A percentile compares a stretch with the other conserved stretches of the same genome.
These are phyloP conservation scores for Keiferia lycopersicella DNA, from an alignment of 2,888 invertebrate species.

Conservation along the genomic window DNA sequence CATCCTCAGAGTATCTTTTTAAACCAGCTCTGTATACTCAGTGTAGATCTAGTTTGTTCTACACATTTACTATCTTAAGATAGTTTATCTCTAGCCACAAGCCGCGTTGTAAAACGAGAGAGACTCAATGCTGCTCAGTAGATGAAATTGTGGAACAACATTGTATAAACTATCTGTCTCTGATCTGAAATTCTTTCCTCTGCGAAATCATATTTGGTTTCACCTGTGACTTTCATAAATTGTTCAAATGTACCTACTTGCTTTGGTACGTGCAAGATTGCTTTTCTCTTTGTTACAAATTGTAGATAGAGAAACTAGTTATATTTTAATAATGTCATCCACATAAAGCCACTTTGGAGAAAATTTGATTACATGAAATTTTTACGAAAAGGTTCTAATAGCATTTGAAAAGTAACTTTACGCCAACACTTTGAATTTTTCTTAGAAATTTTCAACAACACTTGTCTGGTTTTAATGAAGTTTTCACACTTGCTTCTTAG, in stretches of 20 bases:
- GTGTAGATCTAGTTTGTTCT: slow-evolving; percentile 3
- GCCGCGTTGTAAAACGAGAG: slow-evolving; percentile 16
- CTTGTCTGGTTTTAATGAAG: slow-evolving; percentile 18
- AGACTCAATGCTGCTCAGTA: slow-evolving; percentile 17
- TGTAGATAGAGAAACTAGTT: not conserved
- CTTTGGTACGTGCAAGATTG: slow-evolving; percentile 1
- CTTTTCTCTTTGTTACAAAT: slow-evolving; percentile 10
- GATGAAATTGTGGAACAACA: slow-evolving; percentile 17
- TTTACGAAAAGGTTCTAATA: too few relatives aligned
- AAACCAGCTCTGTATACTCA: slow-evolving; percentile 10
- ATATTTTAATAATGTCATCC: too few relatives aligned
- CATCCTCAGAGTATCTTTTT: slow-evolving; percentile 4
- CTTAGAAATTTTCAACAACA: not conserved
- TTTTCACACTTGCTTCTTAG: slow-evolving; percentile 20
- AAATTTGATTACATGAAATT: too few relatives aligned
- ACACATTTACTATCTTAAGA: slow-evolving; percentile 10
- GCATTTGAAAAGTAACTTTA: too few relatives aligned
- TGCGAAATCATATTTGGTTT: slow-evolving; percentile 12
- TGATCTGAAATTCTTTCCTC: slow-evolving; percentile 15
- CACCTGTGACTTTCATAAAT: slow-evolving; percentile 20
- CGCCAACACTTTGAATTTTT: too few relatives aligned
- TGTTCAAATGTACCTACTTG: slow-evolving; percentile 15
- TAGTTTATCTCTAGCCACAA: slow-evolving; percentile 9
- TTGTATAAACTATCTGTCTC: slow-evolving; percentile 15
- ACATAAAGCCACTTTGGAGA: too few relatives aligned